These are phyloP conservation scores for Cephalotes varians DNA, from an alignment of 2,888 invertebrate species.

Conservation along the genomic window DNA sequence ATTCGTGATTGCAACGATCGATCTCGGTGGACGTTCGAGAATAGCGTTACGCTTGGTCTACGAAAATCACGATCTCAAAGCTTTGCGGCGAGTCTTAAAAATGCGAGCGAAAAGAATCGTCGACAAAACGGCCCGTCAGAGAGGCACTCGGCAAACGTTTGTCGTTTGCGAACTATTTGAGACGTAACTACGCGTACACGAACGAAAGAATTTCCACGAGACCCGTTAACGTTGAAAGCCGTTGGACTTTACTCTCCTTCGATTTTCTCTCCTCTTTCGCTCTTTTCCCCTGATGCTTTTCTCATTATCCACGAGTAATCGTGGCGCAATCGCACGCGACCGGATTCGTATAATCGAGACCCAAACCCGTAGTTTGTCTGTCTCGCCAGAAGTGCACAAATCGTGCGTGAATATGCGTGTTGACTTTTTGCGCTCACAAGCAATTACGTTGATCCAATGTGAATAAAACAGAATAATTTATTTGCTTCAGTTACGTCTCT, in stretches of 20 bases:
- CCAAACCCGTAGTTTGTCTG: constrained; percentile 35
- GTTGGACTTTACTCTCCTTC: constrained; percentile 34
- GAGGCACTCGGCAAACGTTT: constrained; percentile 1
- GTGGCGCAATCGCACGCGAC: constrained; percentile 40
- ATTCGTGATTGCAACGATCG: constrained; percentile 4
- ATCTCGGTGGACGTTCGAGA: not conserved
- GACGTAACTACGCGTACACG: constrained; percentile 44
- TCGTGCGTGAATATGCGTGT: not conserved
- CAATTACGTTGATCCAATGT: not conserved
- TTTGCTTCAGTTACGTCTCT: no score
- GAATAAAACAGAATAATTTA: no score
- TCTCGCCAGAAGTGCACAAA: constrained; percentile 25
- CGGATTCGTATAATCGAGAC: constrained; percentile 41
- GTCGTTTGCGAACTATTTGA: constrained; percentile 42
- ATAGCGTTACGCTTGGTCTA: not conserved
- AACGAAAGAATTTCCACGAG: constrained; percentile 24
- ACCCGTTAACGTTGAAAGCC: constrained; percentile 33
- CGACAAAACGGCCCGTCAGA: not conserved
- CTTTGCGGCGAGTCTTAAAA: not conserved
- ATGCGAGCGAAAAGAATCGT: constrained; percentile 15
- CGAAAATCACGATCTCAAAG: constrained; percentile 16
- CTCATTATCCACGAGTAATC: constrained; percentile 61
- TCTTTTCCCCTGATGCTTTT: constrained; percentile 25
- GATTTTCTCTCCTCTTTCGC: constrained; percentile 37
- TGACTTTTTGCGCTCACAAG: not conserved